A percentile compares a stretch with the other conserved stretches of the same genome.
Evolutionary conservation across 2,113 vertebrate genomes (phyloP).

Genomic region (Poeciliopsis occidentalis): DNA sequence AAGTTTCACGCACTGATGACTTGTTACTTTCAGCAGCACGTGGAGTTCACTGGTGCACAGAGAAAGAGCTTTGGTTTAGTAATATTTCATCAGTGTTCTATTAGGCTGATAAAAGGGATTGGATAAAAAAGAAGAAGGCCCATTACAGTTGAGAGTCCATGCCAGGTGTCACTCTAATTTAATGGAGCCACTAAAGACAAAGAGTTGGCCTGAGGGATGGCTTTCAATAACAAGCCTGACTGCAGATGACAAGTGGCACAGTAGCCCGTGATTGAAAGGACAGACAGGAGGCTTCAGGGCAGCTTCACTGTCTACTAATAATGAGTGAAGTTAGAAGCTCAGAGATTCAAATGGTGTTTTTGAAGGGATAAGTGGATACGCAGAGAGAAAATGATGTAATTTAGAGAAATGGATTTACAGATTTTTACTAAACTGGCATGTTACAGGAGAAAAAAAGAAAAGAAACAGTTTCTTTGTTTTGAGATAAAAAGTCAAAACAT

Average conservation of each 20-base stretch:
- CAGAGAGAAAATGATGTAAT: constrained; percentile 5
- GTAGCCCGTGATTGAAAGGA: constrained; percentile 49
- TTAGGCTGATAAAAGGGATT: constrained; percentile 58
- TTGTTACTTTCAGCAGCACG: constrained; percentile 30
- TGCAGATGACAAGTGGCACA: constrained; percentile 58
- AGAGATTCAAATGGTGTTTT: not conserved
- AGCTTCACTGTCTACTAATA: constrained; percentile 9
- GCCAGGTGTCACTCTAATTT: constrained; percentile 72
- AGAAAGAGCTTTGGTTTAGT: constrained; percentile 29
- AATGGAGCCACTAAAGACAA: constrained; percentile 68
- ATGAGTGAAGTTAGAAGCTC: constrained; percentile 10
- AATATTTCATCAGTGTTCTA: constrained; percentile 64
- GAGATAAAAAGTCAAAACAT: constrained; percentile 24
- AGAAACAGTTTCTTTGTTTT: constrained; percentile 32
- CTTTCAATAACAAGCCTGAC: constrained; percentile 58
- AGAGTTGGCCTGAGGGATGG: constrained; percentile 51
- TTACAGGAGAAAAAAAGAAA: constrained; percentile 18
- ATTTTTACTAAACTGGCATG: not conserved
- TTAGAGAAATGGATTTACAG: constrained; percentile 17
- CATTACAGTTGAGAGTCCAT: constrained; percentile 52
- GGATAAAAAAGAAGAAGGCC: constrained; percentile 52
- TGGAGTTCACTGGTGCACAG: constrained; percentile 29
- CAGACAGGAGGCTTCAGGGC: constrained; percentile 29
- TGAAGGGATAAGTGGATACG: constrained; percentile 2
- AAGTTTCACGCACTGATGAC: constrained; percentile 34